These are phyloP conservation scores for Caranx ignobilis DNA, from an alignment of 2,113 vertebrate species.

Conservation along the genomic window DNA sequence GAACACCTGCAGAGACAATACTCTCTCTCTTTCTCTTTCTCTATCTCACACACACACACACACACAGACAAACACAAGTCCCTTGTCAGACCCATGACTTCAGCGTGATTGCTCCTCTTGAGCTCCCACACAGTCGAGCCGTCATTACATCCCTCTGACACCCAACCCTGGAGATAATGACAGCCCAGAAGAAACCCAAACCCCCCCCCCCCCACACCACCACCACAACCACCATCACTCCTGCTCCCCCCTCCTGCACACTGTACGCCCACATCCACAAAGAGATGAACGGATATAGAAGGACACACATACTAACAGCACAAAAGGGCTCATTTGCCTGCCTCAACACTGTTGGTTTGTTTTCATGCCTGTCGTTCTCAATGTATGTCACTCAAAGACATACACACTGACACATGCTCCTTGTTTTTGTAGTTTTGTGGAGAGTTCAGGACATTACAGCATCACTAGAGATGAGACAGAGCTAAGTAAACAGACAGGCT, in stretches of 20 bases:
- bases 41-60: slow-evolving; percentile 17
- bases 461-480: no score
- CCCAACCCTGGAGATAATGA: slow-evolving; percentile 68
- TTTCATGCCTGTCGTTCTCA: no score
- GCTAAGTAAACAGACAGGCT: no score
- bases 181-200: slow-evolving; percentile 42
- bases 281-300: slow-evolving; percentile 17
- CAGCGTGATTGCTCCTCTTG: slow-evolving; percentile 62
- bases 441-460: no score
- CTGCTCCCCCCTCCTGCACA: not conserved
- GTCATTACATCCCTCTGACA: slow-evolving; percentile 59
- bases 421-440: no score
- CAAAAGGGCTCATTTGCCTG: slow-evolving; percentile 21
- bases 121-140: slow-evolving; percentile 64
- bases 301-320: slow-evolving; percentile 32
- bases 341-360: not conserved
- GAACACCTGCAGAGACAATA: slow-evolving; percentile 19
- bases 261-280: slow-evolving; percentile 43
- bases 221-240: not conserved
- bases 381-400: not conserved
- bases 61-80: slow-evolving; percentile 16
- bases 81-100: slow-evolving; percentile 47
- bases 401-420: no score
- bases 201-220: not conserved
- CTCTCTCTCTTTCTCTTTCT: not conserved